Conservation (phyloP, 2,797 vertebrate species). For the Enteromius paludinosus region DNA sequence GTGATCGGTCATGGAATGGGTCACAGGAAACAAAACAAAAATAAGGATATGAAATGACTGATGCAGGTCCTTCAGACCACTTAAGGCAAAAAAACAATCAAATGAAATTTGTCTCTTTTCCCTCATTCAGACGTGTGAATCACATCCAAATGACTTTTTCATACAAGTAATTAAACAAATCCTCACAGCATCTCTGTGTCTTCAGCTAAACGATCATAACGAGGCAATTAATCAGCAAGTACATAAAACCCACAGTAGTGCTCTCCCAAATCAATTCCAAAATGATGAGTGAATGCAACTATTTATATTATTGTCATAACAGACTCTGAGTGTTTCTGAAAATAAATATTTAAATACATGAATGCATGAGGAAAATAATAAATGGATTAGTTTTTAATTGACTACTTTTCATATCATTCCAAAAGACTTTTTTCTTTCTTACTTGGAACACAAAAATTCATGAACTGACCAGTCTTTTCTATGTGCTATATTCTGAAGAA, state of each 20-base stretch:
- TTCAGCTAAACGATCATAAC: background rate
- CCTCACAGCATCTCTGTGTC: slow-evolving; percentile 22
- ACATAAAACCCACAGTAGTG: slow-evolving; percentile 31
- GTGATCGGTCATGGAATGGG: background rate
- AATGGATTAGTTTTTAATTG: background rate
- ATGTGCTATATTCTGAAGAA: background rate
- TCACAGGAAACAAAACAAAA: background rate
- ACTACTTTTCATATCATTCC: background rate
- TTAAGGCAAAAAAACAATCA: slow-evolving; percentile 27
- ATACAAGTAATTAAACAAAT: slow-evolving; percentile 38
- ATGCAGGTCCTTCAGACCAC: background rate
- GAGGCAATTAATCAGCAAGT: slow-evolving; percentile 23
- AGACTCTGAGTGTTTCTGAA: background rate
- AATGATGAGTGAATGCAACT: background rate
- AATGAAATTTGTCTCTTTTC: slow-evolving; percentile 13
- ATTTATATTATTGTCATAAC: background rate
- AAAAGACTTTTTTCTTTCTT: background rate
- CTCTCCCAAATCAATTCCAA: background rate
- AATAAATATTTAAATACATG: background rate
- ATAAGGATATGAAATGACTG: background rate
- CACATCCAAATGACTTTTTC: slow-evolving; percentile 36
- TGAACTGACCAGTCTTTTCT: background rate
- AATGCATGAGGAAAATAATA: background rate
- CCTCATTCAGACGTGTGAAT: slow-evolving; percentile 2
- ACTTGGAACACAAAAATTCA: background rate